Conservation (phyloP, 2,797 vertebrate genomes). For the Neomorphus geoffroyi region DNA sequence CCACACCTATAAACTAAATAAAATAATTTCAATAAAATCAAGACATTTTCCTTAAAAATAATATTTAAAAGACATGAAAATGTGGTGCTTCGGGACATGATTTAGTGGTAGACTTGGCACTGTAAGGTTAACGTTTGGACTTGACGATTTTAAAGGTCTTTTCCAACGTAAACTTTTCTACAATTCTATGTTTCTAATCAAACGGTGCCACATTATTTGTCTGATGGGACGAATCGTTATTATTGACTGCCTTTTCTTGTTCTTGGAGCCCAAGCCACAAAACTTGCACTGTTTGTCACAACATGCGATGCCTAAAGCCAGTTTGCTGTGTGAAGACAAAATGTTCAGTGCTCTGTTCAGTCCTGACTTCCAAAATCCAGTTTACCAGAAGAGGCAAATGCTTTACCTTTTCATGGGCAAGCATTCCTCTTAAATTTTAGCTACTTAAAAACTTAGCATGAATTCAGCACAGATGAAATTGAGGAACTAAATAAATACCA, state of each 20-base stretch:
- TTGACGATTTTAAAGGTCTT: too few relatives aligned
- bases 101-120: too few relatives aligned
- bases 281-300: not conserved
- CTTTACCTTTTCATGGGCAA: not conserved
- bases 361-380: not conserved
- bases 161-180: not conserved
- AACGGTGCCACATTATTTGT: not conserved
- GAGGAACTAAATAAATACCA: not conserved
- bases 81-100: too few relatives aligned
- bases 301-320: not conserved
- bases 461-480: not conserved
- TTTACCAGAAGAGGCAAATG: not conserved
- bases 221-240: not conserved
- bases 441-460: not conserved
- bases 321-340: not conserved
- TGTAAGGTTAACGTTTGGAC: too few relatives aligned
- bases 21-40: not conserved
- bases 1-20: not conserved
- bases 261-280: not conserved
- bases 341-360: not conserved
- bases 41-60: not conserved
- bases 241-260: not conserved
- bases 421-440: not conserved
- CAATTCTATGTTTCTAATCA: not conserved
- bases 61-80: too few relatives aligned